Evolutionary conservation across 2,888 invertebrate species (phyloP).

Genomic region (Amphipoea oculea): DNA sequence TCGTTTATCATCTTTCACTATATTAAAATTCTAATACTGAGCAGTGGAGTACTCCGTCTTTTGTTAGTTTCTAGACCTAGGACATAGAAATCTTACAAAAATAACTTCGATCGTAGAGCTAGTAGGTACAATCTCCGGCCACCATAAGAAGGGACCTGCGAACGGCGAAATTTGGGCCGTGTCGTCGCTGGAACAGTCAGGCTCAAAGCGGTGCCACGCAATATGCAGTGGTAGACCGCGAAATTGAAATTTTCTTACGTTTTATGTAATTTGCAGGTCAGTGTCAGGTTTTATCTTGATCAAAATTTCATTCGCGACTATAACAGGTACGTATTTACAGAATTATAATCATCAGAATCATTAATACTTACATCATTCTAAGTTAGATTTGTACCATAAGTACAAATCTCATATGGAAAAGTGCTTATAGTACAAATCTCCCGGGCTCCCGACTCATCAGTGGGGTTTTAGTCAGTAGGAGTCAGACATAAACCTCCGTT

Average conservation of each 20-base stretch:
- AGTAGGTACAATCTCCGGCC: neutral
- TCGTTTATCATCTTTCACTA: conserved; percentile 42
- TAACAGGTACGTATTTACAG: no score
- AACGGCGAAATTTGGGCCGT: neutral
- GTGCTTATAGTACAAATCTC: neutral
- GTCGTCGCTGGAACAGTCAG: neutral
- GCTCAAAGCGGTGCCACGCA: no score
- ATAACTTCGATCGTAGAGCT: neutral
- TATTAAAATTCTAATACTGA: conserved; percentile 38
- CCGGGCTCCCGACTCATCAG: neutral
- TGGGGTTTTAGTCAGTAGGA: neutral
- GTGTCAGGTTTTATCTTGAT: no score
- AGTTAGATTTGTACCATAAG: no score
- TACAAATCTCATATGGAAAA: no score
- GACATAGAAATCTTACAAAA: neutral
- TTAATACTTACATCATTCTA: no score
- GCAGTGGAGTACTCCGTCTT: neutral
- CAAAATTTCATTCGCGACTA: no score
- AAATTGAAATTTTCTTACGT: no score
- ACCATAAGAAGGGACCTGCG: neutral
- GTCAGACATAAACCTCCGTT: neutral
- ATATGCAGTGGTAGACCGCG: no score
- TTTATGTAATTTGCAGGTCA: no score
- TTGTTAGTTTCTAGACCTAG: conserved; percentile 12
- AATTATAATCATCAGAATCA: no score